Evolutionary conservation across 37 sponge, comb jelly and placozoan genomes (phyloP), one percentile per base, ranked within the genome.

Genomic region (Halisarca cf. caerulea): DNA sequence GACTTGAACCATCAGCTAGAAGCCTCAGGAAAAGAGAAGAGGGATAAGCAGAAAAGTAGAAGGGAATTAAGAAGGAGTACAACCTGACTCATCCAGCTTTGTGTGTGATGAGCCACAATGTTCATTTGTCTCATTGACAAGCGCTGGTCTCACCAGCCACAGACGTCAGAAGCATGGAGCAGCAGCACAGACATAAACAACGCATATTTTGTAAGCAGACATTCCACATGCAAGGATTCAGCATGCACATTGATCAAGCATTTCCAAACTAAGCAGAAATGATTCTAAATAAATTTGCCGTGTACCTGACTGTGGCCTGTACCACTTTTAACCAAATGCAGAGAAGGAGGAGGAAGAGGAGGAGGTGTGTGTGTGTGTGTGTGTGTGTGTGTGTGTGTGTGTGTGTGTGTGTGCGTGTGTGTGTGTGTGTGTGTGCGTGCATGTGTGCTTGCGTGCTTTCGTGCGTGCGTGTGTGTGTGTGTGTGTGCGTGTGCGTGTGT

Each of bases 281-380:
- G 51, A 47, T n/a, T n/a, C n/a, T n/a, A n/a, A n/a, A n/a, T n/a
- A n/a, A n/a, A n/a, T n/a, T n/a, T n/a, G n/a, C n/a, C 9, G 11
- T 47, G 18, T 23, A 30, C 25, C 5, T 62, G 64, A 62, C 64
- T 62, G 64, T 15, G 64, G 64, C 64, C 64, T 62, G 64, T 62
- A 62, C 23, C 64, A 23, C 64, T 62, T 7, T n/a, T 15, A 62
- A 62, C 18, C 64, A 23, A 62, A 62, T 23, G 30, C 64, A 62
- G 64, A 62, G 15, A 27, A 62, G 64, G 23, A 62, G 64, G 23
- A 62, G 64, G 23, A 30, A 23, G 23, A 30, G 64, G 64, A 20
- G 64, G 6, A 23, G 6, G 64, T 62, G 64, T 62, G 64, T 62
- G 64, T 62, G 64, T 62, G 23, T 62, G 64, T 62, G 64, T 62